A percentile compares a stretch with the other conserved stretches of the same genome.
Evolutionary conservation across 2,113 vertebrate species (phyloP).

Genomic region (Jacana jacana): DNA sequence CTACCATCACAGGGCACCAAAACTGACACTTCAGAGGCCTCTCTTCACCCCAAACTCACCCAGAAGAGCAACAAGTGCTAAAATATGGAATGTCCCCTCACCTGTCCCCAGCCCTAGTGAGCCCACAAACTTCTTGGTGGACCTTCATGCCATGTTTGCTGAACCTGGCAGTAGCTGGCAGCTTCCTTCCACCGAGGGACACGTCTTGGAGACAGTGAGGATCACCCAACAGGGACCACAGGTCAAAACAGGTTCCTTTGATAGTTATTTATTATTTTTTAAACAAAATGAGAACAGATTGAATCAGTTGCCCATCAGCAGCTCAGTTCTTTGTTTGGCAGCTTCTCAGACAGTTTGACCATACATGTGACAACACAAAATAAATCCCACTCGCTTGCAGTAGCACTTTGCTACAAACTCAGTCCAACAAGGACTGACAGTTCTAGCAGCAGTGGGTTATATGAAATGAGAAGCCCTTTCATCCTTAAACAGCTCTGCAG

Average conservation of each 20-base stretch:
- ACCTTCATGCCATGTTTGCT: not conserved
- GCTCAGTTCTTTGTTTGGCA: conserved; percentile 2
- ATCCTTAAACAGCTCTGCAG: conserved; percentile 40
- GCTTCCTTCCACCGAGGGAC: not conserved
- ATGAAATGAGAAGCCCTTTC: conserved; percentile 55
- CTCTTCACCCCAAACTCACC: not conserved
- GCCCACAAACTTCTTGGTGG: not conserved
- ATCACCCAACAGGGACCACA: conserved; percentile 5
- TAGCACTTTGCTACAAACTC: conserved; percentile 50
- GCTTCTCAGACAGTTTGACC: conserved; percentile 12
- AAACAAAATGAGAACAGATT: conserved; percentile 41
- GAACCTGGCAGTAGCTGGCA: not conserved
- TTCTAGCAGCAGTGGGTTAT: conserved; percentile 44
- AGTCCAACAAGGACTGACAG: conserved; percentile 25
- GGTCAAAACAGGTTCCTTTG: not conserved
- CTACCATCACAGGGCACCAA: not conserved
- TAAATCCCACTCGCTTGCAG: conserved; percentile 23
- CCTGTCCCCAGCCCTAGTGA: not conserved
- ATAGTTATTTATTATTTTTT: conserved; percentile 49
- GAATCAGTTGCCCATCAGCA: conserved; percentile 21
- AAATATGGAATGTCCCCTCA: not conserved
- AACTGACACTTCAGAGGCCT: not conserved
- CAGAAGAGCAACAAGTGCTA: not conserved
- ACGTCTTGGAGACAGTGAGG: not conserved
- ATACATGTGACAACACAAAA: conserved; percentile 23